These are phyloP conservation scores for Rhingia campestris DNA, from an alignment of 2,888 invertebrate genomes.

Conservation along the genomic window DNA sequence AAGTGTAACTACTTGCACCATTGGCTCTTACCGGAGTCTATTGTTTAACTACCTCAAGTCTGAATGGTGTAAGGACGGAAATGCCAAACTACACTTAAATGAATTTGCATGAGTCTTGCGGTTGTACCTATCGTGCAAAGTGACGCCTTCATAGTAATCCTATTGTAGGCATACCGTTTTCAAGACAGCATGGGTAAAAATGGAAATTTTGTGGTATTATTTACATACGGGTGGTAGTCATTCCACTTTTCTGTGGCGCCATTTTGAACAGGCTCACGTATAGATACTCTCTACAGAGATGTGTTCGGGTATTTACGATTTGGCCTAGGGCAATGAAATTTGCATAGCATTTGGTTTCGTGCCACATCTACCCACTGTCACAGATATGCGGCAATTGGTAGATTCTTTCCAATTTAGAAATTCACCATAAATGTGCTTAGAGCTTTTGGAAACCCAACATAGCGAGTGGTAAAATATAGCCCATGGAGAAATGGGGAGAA, in stretches of 20 bases:
- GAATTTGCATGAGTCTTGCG: slow-evolving; percentile 44
- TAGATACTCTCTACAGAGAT: slow-evolving; percentile 5
- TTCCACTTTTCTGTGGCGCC: slow-evolving; percentile 18
- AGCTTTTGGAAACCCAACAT: slow-evolving; percentile 6
- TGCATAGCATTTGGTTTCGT: slow-evolving; percentile 52
- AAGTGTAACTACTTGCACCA: slow-evolving; percentile 42
- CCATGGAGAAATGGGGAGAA: slow-evolving; percentile 1
- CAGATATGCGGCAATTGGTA: slow-evolving; percentile 39
- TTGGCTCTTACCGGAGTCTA: slow-evolving; percentile 8
- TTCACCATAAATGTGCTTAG: slow-evolving; percentile 45
- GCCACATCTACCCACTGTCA: slow-evolving; percentile 47
- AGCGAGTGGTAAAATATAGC: background rate
- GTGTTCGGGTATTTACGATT: slow-evolving; percentile 14
- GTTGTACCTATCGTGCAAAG: slow-evolving; percentile 1
- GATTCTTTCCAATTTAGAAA: slow-evolving; percentile 25
- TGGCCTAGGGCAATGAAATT: slow-evolving; percentile 59
- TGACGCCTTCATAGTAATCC: slow-evolving; percentile 6
- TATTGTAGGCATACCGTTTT: background rate
- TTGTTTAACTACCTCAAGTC: slow-evolving; percentile 37
- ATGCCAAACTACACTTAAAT: slow-evolving; percentile 36
- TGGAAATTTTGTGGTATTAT: slow-evolving; percentile 18
- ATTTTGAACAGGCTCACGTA: background rate
- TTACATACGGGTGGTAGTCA: slow-evolving; percentile 8
- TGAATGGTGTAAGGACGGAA: slow-evolving; percentile 19
- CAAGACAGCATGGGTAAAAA: background rate